Evolutionary conservation across 2,113 vertebrate species (phyloP).

Genomic region (Rhinopomastus cyanomelas): DNA sequence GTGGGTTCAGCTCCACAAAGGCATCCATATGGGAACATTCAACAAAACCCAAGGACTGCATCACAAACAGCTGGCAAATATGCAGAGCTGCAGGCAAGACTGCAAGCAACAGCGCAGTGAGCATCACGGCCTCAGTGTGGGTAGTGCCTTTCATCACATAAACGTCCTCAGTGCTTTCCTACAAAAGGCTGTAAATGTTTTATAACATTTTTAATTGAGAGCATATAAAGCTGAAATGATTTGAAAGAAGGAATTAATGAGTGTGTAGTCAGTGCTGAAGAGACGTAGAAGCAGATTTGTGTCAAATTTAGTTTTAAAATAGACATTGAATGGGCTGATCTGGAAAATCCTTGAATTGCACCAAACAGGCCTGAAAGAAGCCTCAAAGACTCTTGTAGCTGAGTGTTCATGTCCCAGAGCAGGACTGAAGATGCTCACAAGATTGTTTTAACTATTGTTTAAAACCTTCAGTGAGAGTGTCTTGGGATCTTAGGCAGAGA

Average conservation of each 20-base stretch:
- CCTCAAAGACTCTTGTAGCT: background rate
- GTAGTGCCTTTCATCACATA: background rate
- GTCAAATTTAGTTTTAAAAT: background rate
- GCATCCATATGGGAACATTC: background rate
- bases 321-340: background rate
- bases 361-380: background rate
- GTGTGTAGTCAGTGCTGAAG: background rate
- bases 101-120: conserved; percentile 1
- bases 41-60: background rate
- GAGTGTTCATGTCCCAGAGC: background rate
- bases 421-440: background rate
- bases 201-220: conserved; percentile 55
- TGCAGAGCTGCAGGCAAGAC: conserved; percentile 30
- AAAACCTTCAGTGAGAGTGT: background rate
- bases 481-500: background rate
- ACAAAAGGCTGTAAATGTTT: conserved; percentile 39
- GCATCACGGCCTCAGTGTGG: background rate
- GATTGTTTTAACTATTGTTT: background rate
- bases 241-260: background rate
- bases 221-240: background rate
- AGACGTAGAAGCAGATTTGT: background rate
- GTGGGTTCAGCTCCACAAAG: background rate
- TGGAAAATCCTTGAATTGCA: background rate
- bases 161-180: background rate
- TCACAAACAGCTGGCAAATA: conserved; percentile 29